Conservation (phyloP, 2,797 vertebrate species). For the Parauchenoglanis ngamensis region DNA sequence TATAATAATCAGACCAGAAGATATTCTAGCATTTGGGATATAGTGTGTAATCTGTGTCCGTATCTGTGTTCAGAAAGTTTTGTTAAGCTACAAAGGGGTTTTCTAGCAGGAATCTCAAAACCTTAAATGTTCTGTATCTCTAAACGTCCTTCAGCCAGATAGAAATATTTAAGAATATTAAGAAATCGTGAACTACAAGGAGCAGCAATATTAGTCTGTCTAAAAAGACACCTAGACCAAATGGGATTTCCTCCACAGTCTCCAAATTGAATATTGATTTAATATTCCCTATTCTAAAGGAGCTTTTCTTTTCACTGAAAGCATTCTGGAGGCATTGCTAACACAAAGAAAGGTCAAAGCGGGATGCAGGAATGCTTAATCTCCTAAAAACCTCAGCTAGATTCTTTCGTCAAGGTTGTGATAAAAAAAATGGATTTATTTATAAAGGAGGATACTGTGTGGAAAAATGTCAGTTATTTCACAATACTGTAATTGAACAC, state of each 20-base stretch:
- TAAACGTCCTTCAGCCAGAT: not conserved
- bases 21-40: not conserved
- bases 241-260: not conserved
- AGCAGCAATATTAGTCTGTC: not conserved
- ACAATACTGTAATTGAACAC: not conserved
- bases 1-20: not conserved
- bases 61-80: not conserved
- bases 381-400: not conserved
- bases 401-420: not conserved
- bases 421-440: not conserved
- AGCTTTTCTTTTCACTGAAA: not conserved
- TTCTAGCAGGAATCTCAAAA: not conserved
- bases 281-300: not conserved
- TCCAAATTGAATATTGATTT: not conserved
- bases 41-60: not conserved
- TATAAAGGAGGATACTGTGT: too few relatives aligned
- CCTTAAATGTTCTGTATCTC: not conserved
- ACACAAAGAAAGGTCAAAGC: not conserved
- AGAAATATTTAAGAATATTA: not conserved
- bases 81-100: not conserved
- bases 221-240: not conserved
- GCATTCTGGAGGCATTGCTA: too few relatives aligned
- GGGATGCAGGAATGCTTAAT: not conserved
- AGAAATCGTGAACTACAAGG: not conserved
- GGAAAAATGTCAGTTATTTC: not conserved